Base-by-base conservation (phyloP, 2,113 vertebrate genomes). In the Solenodon paradoxus region DNA sequence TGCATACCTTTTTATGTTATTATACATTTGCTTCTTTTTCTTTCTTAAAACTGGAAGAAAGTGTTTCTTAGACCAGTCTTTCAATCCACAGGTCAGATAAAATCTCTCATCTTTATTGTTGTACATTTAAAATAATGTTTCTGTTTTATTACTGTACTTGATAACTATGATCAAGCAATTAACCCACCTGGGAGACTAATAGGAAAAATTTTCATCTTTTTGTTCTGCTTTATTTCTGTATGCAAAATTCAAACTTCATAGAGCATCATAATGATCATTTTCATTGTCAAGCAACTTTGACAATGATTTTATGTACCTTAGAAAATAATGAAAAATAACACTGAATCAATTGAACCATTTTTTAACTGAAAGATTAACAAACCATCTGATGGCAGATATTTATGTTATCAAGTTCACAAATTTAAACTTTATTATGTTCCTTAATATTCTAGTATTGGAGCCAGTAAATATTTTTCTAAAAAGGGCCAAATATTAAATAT, bases 321-420 rank as follows among this genome's bases (percentile, higher is more conserved):
- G 45, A 81, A 79, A 72, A 35, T 16, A 82, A 57, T 69, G n/a
- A 90, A 79, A 80, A 75, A 51, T 22, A 89, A 57, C 35, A 38
- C 80, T 26, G 30, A 72, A 74, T 75, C 15, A 68, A 42, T 28
- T 55, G 20, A 85, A 45, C 32, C 26, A 24, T 59, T 93, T 83
- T 85, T 38, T 84, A 79, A 40, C 66, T 47, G 49, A 85, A 80
- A 80, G 47, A 51, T 85, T 74, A 72, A 92, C 74, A 92, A 90
- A 40, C 1, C 42, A 59, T 66, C 30, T 86, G 38, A 81, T 71
- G 47, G 35, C 47, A 79, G 66, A 91, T 74, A 68, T 24, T n/a
- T 89, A 80, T 92, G n/a, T 61, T 81, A 75, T 15, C 30, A 51
- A 90, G 16, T 64, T 90, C 20, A 92, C 32, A 35, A 89, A 26